Evolutionary conservation across 2,888 invertebrate species (phyloP), one percentile per base, ranked within the genome.

Genomic region (Rhamphomyia laevipes): DNA sequence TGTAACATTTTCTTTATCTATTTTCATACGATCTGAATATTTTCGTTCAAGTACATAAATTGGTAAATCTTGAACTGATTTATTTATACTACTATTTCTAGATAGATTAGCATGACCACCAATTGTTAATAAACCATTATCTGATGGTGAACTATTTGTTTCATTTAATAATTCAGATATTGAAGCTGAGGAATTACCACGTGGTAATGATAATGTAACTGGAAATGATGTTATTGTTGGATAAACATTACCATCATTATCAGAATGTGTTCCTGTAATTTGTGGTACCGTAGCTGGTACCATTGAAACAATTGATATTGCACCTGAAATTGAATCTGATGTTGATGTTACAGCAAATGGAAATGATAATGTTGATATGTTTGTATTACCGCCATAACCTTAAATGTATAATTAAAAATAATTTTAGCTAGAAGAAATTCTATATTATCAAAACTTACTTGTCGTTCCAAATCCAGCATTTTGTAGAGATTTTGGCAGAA

Each of bases 401-500:
- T 11, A 15, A 45, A 51, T 12, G 2, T 15, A 43, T 23, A 9
- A 5, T 10, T 11, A 18, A 23, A 30, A 13, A 27, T 16, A 10
- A n/a, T 13, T 33, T 11, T 33, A 5, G 11, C 11, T 37, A 13
- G 12, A 33, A n/a, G 41, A 47, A 30, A 17, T 3, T 17, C 27
- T 30, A 16, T 15, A 16, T 16, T 44, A 43, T 27, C 3, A 16
- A 16, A 15, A n/a, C n/a, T 40, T 37, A 35, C 33, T 13, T 23
- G 23, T 51, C 7, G 54, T 27, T n/a, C 53, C 49, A 44, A 59
- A 50, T 55, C 61, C 55, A 56, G 53, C 53, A 48, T 50, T 54
- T 54, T 56, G 54, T 37, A 66, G 52, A 46, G 60, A 60, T 45
- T 59, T 55, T 2, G 84, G 80, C 4, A 86, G 69, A 12, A 88